Evolutionary conservation across 2,888 invertebrate species (phyloP).

Genomic region (Lepidochitona cinerea): DNA sequence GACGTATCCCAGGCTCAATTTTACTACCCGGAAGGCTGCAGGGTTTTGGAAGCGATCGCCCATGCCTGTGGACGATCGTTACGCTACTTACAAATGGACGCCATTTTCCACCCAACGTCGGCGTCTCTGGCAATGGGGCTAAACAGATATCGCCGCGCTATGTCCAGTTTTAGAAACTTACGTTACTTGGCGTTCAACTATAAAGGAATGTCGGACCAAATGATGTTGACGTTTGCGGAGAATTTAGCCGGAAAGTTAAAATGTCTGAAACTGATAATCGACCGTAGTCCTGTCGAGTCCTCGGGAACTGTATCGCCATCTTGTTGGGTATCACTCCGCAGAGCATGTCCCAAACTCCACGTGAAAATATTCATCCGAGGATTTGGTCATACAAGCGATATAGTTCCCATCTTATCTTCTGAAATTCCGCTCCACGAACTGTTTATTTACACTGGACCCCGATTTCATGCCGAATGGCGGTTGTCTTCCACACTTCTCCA

Average conservation of each 20-base stretch:
- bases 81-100: not conserved
- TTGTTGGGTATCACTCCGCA: not conserved
- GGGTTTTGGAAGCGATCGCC: not conserved
- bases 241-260: not conserved
- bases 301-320: not conserved
- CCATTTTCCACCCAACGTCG: not conserved
- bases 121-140: not conserved
- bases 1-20: not conserved
- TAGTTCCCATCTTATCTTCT: not conserved
- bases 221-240: not conserved
- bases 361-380: not conserved
- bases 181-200: not conserved
- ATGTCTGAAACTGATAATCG: not conserved
- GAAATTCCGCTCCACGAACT: conserved; percentile 2
- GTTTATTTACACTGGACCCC: not conserved
- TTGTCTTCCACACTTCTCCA: not conserved
- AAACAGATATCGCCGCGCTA: not conserved
- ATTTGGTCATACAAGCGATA: not conserved
- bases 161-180: not conserved
- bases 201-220: not conserved
- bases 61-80: not conserved
- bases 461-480: not conserved
- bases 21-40: not conserved
- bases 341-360: not conserved
- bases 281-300: not conserved